Evolutionary conservation across 2,888 invertebrate genomes (phyloP).

Genomic region (Therioaphis trifolii): DNA sequence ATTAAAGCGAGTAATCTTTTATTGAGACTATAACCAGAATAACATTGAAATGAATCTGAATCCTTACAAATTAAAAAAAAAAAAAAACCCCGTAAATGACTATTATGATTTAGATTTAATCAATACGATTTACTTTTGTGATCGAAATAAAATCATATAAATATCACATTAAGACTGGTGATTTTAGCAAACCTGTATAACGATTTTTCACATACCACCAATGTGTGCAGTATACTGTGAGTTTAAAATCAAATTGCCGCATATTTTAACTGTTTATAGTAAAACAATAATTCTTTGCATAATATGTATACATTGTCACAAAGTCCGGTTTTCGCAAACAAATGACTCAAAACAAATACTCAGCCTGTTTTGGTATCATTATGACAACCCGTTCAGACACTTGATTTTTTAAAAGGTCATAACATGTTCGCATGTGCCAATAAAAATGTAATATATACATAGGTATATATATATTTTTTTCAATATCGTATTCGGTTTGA

Average conservation of each 20-base stretch:
- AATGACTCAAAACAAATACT: background rate
- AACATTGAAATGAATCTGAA: constrained; percentile 1
- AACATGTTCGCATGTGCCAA: too few species aligned
- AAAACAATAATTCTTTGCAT: background rate
- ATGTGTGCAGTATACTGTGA: too few species aligned
- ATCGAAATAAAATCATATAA: constrained; percentile 21
- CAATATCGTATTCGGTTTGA: too few species aligned
- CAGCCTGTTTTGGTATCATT: background rate
- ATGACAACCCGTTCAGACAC: background rate
- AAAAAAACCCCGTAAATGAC: constrained; percentile 30
- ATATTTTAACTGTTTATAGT: background rate
- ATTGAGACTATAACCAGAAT: constrained; percentile 6
- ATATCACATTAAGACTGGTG: background rate
- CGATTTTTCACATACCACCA: background rate
- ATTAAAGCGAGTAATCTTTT: constrained; percentile 2
- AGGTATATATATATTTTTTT: background rate
- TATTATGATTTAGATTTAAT: constrained; percentile 52
- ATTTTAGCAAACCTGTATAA: constrained; percentile 34
- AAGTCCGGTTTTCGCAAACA: background rate
- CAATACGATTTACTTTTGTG: constrained; percentile 10
- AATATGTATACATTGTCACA: background rate
- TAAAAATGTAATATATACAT: background rate
- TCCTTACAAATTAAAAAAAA: background rate
- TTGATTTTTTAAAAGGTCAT: background rate
- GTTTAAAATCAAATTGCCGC: background rate